Evolutionary conservation across 2,888 invertebrate species (phyloP).

Genomic region (Ophioninae sp.): DNA sequence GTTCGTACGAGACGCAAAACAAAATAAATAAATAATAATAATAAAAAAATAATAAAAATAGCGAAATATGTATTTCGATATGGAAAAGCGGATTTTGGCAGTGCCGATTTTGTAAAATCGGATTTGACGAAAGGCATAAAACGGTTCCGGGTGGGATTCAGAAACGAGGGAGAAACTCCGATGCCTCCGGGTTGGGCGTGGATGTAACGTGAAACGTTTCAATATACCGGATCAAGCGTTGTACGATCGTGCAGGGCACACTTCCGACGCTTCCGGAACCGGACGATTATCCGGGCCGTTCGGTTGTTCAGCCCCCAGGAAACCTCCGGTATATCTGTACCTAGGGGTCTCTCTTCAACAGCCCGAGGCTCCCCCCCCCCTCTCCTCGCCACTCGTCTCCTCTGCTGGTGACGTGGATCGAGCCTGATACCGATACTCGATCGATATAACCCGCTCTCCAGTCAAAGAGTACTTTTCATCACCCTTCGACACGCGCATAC

Average conservation of each 20-base stretch:
- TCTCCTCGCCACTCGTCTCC: background rate
- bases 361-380: slow-evolving; percentile 23
- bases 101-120: too few relatives aligned
- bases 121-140: too few relatives aligned
- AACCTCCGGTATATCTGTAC: background rate
- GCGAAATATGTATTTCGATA: too few relatives aligned
- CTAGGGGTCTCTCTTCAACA: slow-evolving; percentile 3
- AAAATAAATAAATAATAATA: too few relatives aligned
- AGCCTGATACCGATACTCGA: slow-evolving; percentile 54
- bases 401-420: slow-evolving; percentile 27
- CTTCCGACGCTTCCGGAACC: slow-evolving; percentile 63
- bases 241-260: slow-evolving; percentile 51
- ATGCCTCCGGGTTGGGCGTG: slow-evolving; percentile 17
- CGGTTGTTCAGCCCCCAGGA: slow-evolving; percentile 51
- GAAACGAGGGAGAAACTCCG: slow-evolving; percentile 32
- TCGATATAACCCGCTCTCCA: slow-evolving; percentile 43
- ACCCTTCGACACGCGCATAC: background rate
- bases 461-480: slow-evolving; percentile 1
- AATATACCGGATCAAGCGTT: slow-evolving; percentile 69
- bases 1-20: too few relatives aligned
- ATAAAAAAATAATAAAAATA: too few relatives aligned
- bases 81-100: too few relatives aligned
- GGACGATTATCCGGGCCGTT: slow-evolving; percentile 59
- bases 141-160: too few relatives aligned
- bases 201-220: slow-evolving; percentile 66